Conservation (phyloP, 2,888 invertebrate species). For the Diloba caeruleocephala region DNA sequence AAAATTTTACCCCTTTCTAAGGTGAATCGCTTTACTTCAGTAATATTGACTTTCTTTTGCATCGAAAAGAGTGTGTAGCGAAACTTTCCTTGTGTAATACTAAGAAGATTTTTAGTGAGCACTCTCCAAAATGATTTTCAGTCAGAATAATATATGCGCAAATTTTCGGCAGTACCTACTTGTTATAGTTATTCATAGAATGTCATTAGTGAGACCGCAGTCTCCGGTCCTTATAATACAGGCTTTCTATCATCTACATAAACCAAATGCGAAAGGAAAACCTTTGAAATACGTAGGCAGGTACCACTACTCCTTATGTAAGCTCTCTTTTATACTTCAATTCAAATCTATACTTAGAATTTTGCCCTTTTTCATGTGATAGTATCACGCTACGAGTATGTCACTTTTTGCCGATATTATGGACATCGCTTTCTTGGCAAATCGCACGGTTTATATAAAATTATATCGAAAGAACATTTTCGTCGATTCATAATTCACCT, state of each 20-base stretch:
- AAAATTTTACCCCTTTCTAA: constrained; percentile 24
- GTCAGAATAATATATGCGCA: constrained; percentile 24
- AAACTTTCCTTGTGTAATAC: neutral
- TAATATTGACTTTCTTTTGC: constrained; percentile 9
- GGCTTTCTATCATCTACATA: constrained; percentile 23
- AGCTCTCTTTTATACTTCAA: constrained; percentile 21
- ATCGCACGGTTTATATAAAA: constrained; percentile 7
- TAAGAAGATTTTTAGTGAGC: constrained; percentile 2
- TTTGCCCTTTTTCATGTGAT: constrained; percentile 25
- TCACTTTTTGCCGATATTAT: constrained; percentile 29
- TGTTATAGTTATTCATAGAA: constrained; percentile 33
- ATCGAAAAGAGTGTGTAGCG: constrained; percentile 7
- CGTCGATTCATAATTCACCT: constrained; percentile 7
- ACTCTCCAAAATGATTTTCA: constrained; percentile 16
- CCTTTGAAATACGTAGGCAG: constrained; percentile 16
- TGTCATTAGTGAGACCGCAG: constrained; percentile 30
- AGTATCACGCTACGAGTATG: constrained; percentile 41
- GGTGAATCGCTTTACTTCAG: constrained; percentile 17
- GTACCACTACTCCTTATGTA: constrained; percentile 22
- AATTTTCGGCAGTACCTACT: constrained; percentile 17
- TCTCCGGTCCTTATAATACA: constrained; percentile 11
- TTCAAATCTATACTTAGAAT: constrained; percentile 31
- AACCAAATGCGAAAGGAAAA: constrained; percentile 16
- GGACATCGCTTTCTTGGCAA: constrained; percentile 15
- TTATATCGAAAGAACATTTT: constrained; percentile 5